Evolutionary conservation across 2,888 invertebrate genomes (phyloP).

Genomic region (Chymomyza fuscimana): DNA sequence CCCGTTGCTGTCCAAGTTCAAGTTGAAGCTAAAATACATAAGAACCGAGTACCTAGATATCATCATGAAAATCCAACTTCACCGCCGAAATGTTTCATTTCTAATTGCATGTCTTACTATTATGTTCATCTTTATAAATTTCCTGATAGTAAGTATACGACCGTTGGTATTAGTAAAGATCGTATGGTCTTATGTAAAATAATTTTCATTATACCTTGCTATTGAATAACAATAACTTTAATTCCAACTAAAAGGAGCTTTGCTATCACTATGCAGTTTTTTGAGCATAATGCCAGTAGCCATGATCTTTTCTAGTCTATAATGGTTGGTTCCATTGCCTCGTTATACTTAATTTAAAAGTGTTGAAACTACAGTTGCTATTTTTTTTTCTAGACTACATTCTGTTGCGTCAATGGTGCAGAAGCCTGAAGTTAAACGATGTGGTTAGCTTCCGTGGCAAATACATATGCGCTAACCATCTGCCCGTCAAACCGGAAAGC

Average conservation of each 20-base stretch:
- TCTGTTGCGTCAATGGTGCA: slow-evolving; percentile 55
- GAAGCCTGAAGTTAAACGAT: slow-evolving; percentile 40
- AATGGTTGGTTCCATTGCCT: too few relatives aligned
- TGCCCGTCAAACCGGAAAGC: slow-evolving; percentile 35
- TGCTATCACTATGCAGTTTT: too few relatives aligned
- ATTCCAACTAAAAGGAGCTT: too few relatives aligned
- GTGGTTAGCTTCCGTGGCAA: slow-evolving; percentile 35
- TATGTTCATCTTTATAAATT: slow-evolving; percentile 52
- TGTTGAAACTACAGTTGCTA: too few relatives aligned
- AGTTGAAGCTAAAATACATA: not conserved
- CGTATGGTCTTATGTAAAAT: not conserved
- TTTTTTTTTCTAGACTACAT: slow-evolving; percentile 36
- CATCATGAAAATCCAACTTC: not conserved
- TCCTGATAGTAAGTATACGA: slow-evolving; percentile 53
- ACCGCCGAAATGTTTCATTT: slow-evolving; percentile 52
- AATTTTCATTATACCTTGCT: too few relatives aligned
- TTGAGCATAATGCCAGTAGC: not conserved
- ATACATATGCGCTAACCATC: slow-evolving; percentile 46
- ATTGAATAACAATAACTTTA: too few relatives aligned
- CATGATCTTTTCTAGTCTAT: too few relatives aligned
- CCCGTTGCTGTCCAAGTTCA: slow-evolving; percentile 26
- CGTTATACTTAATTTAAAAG: not conserved
- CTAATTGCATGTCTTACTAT: slow-evolving; percentile 37
- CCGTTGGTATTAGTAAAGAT: not conserved
- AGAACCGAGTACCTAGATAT: not conserved